A percentile compares a stretch with the other conserved stretches of the same genome.
Conservation (phyloP, 35 echinoderm and acorn worm species). For the Apostichopus parvimensis region DNA sequence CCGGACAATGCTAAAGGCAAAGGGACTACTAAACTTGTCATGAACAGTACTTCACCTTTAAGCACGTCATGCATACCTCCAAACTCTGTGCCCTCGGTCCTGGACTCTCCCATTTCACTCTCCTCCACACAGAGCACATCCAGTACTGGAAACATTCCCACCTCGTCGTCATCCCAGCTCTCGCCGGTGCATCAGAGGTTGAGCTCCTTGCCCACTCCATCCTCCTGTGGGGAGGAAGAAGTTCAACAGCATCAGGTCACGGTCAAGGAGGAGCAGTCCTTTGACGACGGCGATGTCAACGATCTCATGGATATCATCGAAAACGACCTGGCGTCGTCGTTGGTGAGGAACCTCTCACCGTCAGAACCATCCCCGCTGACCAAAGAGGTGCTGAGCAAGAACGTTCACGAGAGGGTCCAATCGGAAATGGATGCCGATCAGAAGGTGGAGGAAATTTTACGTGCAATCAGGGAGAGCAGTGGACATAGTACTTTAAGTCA, state of each 20-base stretch:
- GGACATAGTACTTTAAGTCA: neutral
- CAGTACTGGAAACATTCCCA: slow-evolving; percentile 49
- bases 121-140: slow-evolving; percentile 42
- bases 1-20: neutral
- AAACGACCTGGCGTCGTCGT: slow-evolving; percentile 39
- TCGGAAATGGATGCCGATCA: slow-evolving; percentile 43
- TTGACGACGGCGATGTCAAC: slow-evolving; percentile 45
- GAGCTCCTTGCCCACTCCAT: slow-evolving; percentile 35
- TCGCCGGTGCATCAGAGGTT: slow-evolving; percentile 40
- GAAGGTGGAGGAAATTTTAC: slow-evolving; percentile 55
- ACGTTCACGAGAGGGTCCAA: neutral
- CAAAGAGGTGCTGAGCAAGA: neutral
- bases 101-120: slow-evolving; percentile 47
- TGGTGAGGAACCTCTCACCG: neutral
- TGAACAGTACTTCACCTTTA: slow-evolving; percentile 30
- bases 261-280: slow-evolving; percentile 10
- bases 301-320: slow-evolving; percentile 50
- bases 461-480: slow-evolving; percentile 49
- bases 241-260: neutral
- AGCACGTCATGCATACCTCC: neutral
- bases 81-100: slow-evolving; percentile 27
- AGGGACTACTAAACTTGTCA: neutral
- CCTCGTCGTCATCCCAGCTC: slow-evolving; percentile 35
- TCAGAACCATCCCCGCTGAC: neutral
- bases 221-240: slow-evolving; percentile 34